Evolutionary conservation across 2,113 vertebrate genomes (phyloP).

Genomic region (Triplophysa siluroides): DNA sequence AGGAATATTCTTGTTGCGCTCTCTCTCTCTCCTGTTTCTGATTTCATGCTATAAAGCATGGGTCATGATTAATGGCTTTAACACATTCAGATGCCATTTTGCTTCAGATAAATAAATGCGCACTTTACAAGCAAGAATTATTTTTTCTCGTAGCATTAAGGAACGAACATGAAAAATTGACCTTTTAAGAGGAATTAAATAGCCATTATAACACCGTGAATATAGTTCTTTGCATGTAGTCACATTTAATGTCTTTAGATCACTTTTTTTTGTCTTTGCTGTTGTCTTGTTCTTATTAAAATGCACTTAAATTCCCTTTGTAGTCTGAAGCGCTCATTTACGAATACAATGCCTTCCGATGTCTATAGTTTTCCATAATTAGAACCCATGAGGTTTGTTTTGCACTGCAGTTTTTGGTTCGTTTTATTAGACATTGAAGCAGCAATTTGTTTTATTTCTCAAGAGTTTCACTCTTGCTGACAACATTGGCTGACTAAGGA

Average conservation of each 20-base stretch:
- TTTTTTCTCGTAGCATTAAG: constrained; percentile 7
- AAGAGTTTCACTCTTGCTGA: constrained; percentile 80
- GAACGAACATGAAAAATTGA: constrained; percentile 14
- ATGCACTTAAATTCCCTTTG: constrained; percentile 81
- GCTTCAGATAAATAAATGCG: constrained; percentile 30
- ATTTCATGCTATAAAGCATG: not conserved
- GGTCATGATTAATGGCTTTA: constrained; percentile 26
- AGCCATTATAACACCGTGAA: constrained; percentile 21
- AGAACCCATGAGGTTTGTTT: constrained; percentile 78
- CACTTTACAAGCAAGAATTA: constrained; percentile 19
- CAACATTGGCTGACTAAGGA: constrained; percentile 71
- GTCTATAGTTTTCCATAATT: constrained; percentile 83
- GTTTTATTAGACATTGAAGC: constrained; percentile 79
- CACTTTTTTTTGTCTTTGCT: constrained; percentile 68
- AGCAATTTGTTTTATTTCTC: constrained; percentile 85
- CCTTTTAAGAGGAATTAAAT: constrained; percentile 28
- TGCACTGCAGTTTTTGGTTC: constrained; percentile 77
- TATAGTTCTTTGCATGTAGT: constrained; percentile 15
- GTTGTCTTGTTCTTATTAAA: constrained; percentile 78
- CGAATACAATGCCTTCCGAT: constrained; percentile 77
- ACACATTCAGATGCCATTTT: constrained; percentile 34
- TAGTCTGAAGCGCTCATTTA: constrained; percentile 82
- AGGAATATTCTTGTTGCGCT: not conserved
- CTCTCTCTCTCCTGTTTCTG: not conserved
- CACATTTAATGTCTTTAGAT: constrained; percentile 66